A percentile compares a stretch with the other conserved stretches of the same genome.
Evolutionary conservation across 2,888 invertebrate genomes (phyloP).

Genomic region (Selenia dentaria): DNA sequence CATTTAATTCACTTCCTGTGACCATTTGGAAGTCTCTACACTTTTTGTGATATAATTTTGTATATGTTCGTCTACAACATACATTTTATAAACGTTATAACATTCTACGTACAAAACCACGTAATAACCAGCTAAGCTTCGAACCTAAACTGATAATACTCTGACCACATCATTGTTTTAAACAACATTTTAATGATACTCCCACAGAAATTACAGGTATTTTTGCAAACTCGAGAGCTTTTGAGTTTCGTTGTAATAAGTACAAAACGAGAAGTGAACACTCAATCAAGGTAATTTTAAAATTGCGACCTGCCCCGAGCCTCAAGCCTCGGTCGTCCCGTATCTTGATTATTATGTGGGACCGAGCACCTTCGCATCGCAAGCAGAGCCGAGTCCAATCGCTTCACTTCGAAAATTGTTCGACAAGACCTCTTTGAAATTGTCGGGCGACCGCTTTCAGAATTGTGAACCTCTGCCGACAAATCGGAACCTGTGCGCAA

Average conservation of each 20-base stretch:
- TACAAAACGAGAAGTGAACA: constrained; percentile 61
- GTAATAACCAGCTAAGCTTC: constrained; percentile 20
- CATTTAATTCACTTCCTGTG: constrained; percentile 21
- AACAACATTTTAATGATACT: constrained; percentile 58
- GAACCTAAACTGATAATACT: constrained; percentile 35
- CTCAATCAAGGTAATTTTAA: constrained; percentile 77
- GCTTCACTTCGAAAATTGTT: constrained; percentile 66
- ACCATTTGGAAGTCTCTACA: constrained; percentile 6
- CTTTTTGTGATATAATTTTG: background rate
- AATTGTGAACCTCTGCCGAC: constrained; percentile 65
- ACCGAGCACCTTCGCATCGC: constrained; percentile 50
- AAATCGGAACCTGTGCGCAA: constrained; percentile 72
- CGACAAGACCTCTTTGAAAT: constrained; percentile 68
- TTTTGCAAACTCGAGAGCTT: constrained; percentile 58
- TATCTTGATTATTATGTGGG: constrained; percentile 69
- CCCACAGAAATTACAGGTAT: constrained; percentile 53
- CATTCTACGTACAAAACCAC: constrained; percentile 3
- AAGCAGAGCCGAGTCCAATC: constrained; percentile 55
- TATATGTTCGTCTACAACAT: background rate
- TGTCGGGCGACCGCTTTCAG: constrained; percentile 62
- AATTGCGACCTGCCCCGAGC: constrained; percentile 69
- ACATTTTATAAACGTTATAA: too few species aligned
- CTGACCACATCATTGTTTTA: constrained; percentile 55
- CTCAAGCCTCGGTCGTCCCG: constrained; percentile 54
- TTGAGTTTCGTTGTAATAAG: constrained; percentile 50